Evolutionary conservation across 2,888 invertebrate species (phyloP).

Genomic region (Eilema griseolum): DNA sequence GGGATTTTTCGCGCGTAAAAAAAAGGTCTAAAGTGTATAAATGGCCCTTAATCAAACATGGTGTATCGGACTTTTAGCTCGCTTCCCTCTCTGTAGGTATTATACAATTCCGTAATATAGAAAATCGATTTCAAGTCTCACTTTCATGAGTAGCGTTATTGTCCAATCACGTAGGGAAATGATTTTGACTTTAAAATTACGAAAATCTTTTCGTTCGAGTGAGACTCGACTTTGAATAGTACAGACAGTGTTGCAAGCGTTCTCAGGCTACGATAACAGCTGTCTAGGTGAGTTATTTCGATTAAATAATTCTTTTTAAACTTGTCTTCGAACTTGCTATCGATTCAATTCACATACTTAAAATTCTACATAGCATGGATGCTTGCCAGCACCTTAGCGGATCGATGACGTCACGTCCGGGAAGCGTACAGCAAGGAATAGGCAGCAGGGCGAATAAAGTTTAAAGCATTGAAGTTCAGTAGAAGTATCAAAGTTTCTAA

Average conservation of each 20-base stretch:
- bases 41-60: neutral
- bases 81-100: neutral
- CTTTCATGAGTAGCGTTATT: neutral
- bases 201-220: neutral
- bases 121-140: neutral
- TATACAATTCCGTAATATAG: neutral
- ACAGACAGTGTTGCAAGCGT: neutral
- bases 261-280: neutral
- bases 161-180: too few species aligned
- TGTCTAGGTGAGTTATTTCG: neutral
- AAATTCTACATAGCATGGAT: conserved; percentile 35
- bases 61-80: neutral
- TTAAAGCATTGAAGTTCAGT: conserved; percentile 33
- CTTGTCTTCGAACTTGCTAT: neutral
- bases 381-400: conserved; percentile 44
- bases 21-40: too few species aligned
- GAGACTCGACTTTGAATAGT: neutral
- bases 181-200: neutral
- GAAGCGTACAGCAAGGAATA: conserved; percentile 51
- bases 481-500: conserved; percentile 40
- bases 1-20: too few species aligned
- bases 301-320: neutral
- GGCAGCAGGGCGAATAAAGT: conserved; percentile 49
- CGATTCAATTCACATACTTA: conserved; percentile 31
- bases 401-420: conserved; percentile 62